Evolutionary conservation across 1,140 invertebrate species (phyloP).

Genomic region (Nylanderia fulva): DNA sequence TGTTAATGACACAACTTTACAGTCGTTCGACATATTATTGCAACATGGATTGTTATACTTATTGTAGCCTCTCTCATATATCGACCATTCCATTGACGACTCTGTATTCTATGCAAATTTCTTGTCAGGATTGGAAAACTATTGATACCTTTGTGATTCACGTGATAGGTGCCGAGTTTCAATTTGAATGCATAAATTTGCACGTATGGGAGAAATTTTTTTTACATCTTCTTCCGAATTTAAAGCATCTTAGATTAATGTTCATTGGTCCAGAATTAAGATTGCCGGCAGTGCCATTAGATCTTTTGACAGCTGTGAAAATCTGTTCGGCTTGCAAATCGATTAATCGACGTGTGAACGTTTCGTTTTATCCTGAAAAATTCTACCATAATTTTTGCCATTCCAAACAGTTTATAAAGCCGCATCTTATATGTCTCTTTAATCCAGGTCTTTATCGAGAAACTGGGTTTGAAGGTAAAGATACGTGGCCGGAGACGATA

Average conservation of each 20-base stretch:
- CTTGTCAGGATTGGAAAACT: slow-evolving; percentile 75
- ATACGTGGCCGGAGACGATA: slow-evolving; percentile 90
- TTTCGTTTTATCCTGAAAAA: slow-evolving; percentile 86
- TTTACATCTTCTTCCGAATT: slow-evolving; percentile 87
- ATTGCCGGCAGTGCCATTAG: slow-evolving; percentile 85
- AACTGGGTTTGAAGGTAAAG: slow-evolving; percentile 87
- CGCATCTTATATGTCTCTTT: slow-evolving; percentile 89
- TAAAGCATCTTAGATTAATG: slow-evolving; percentile 87
- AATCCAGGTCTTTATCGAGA: slow-evolving; percentile 90
- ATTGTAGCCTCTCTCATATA: slow-evolving; percentile 88
- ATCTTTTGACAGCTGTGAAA: slow-evolving; percentile 85
- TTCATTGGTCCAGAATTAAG: slow-evolving; percentile 89
- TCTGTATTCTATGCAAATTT: slow-evolving; percentile 87
- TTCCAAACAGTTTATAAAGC: slow-evolving; percentile 81
- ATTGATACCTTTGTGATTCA: slow-evolving; percentile 85
- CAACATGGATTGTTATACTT: slow-evolving; percentile 88
- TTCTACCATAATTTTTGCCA: slow-evolving; percentile 88
- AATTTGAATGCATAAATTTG: slow-evolving; percentile 89
- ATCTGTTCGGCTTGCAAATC: slow-evolving; percentile 85
- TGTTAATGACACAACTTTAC: slow-evolving; percentile 85
- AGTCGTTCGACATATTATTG: slow-evolving; percentile 82
- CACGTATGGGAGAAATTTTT: slow-evolving; percentile 91
- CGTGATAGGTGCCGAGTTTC: slow-evolving; percentile 89
- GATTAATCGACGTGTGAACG: slow-evolving; percentile 83
- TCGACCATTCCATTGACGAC: slow-evolving; percentile 89